Evolutionary conservation across 2,797 vertebrate genomes (phyloP), one percentile per base, ranked within the genome.

Genomic region (Helicolenus hilgendorfi): DNA sequence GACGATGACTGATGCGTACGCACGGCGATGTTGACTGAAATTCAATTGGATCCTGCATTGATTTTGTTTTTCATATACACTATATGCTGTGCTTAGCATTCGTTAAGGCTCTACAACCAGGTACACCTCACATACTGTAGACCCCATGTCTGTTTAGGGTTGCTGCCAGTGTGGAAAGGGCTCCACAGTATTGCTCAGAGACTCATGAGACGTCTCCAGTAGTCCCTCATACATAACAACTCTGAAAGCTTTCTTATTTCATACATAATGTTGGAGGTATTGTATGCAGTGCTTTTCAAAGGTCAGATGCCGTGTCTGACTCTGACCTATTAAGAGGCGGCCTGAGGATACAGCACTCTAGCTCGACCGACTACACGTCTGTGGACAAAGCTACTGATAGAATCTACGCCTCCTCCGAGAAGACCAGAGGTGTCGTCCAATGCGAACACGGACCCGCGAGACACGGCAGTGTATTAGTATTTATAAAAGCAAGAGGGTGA

Each of bases 401-500:
- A 79, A 95, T 93, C 88, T 80, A 26, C 24, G 5, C 36, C 85
- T 78, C 74, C 72, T 82, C 24, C 60, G 75, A 81, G 77, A 59
- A 65, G 72, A 83, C 62, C 72, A 56, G 77, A 59, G 65, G 74
- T 80, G 64, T 73, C 72, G 63, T 22, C 69, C 58, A 83, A 85
- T 79, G 86, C 85, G 76, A 62, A 90, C 79, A 83, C 81, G 79
- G 89, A 81, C 78, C 69, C 6, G 22, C 45, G 35, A 85, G 79
- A 87, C 83, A 74, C 24, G 62, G 59, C 58, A 73, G 73, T 90
- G 81, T 79, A 92, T 95, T 94, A 86, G 84, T 93, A 85, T 96
- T 95, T 94, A 92, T 92, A 90, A 93, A 93, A 83, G 89, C 92
- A 81, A 79, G 81, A 70, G 76, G 65, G 64, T 65, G 69, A 90